phyloP scores from a whole-genome alignment of 2,797 vertebrate genomes.

The Lacerta bilineata region DNA sequence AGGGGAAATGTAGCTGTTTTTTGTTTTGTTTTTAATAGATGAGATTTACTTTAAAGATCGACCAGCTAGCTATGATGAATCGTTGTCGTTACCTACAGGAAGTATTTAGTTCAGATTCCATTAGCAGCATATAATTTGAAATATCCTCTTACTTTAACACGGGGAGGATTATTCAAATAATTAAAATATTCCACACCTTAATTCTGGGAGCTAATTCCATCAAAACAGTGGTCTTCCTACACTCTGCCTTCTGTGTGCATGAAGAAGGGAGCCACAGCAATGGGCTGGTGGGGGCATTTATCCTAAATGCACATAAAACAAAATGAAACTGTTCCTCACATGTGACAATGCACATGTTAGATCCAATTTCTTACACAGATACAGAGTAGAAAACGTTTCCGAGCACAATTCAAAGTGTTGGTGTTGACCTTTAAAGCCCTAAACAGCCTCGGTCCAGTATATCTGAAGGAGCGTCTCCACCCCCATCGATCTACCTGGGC shows the following conservation, averaged over 20 bases:
- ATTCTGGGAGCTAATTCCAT: background rate
- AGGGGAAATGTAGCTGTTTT: background rate
- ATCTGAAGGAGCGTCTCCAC: too few relatives aligned
- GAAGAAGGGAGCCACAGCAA: background rate
- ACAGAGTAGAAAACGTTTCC: background rate
- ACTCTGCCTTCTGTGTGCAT: background rate
- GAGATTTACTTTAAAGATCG: background rate
- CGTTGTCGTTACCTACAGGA: background rate
- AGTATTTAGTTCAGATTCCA: slow-evolving; percentile 19
- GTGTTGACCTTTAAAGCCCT: too few relatives aligned
- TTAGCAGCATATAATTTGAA: slow-evolving; percentile 13
- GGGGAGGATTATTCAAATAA: slow-evolving; percentile 9
- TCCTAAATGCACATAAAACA: background rate
- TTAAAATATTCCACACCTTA: background rate
- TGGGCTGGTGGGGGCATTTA: background rate
- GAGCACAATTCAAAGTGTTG: too few relatives aligned
- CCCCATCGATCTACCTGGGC: too few relatives aligned
- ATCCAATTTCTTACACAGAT: background rate
- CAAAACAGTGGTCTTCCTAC: background rate
- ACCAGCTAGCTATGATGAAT: background rate
- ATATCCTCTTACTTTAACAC: slow-evolving; percentile 1
- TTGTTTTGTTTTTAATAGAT: background rate
- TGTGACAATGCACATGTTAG: background rate
- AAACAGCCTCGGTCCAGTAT: background rate
- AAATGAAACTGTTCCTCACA: background rate